phyloP scores from a whole-genome alignment of 2,797 vertebrate genomes.

The Helostoma temminkii region DNA sequence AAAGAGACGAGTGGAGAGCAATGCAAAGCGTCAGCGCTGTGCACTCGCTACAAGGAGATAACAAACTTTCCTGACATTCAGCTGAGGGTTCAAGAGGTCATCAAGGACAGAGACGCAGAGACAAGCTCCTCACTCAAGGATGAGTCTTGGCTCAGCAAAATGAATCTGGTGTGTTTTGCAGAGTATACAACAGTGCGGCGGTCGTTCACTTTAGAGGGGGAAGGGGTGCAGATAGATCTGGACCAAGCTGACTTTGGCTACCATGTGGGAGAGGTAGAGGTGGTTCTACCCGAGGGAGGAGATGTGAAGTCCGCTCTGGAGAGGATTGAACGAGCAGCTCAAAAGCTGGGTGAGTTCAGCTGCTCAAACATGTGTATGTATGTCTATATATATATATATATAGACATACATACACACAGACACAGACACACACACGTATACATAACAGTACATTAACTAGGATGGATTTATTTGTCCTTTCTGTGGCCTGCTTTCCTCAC shows the following conservation, averaged over 20 bases:
- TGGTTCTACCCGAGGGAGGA: conserved; percentile 79
- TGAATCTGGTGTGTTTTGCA: conserved; percentile 82
- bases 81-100: conserved; percentile 69
- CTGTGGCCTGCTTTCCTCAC: neutral
- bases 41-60: conserved; percentile 83
- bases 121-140: conserved; percentile 31
- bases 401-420: too few relatives aligned
- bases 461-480: neutral
- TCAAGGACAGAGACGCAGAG: conserved; percentile 49
- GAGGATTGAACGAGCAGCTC: conserved; percentile 77
- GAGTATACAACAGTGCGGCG: conserved; percentile 80
- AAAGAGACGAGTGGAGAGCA: conserved; percentile 25
- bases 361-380: too few relatives aligned
- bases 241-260: conserved; percentile 86
- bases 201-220: conserved; percentile 78
- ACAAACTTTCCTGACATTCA: conserved; percentile 80
- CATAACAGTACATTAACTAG: neutral
- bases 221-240: conserved; percentile 81
- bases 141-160: conserved; percentile 70
- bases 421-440: too few relatives aligned
- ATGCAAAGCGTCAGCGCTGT: conserved; percentile 60
- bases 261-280: conserved; percentile 86
- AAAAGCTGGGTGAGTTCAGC: conserved; percentile 78
- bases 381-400: too few relatives aligned
- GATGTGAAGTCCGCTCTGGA: conserved; percentile 77